Evolutionary conservation across 2,888 invertebrate species (phyloP).

Genomic region (Drosophila multiciliata): DNA sequence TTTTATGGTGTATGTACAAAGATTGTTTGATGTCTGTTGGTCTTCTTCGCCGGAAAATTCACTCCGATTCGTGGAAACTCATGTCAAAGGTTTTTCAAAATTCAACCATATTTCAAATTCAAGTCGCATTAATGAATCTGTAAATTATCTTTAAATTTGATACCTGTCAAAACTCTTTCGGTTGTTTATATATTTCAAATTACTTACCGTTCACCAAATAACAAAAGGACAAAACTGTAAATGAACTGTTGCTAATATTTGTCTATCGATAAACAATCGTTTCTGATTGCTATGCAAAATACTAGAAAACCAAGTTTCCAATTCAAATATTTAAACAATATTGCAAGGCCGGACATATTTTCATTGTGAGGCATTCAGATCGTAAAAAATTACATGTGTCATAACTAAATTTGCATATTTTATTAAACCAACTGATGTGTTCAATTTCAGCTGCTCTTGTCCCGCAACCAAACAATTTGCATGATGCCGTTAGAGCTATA

Average conservation of each 20-base stretch:
- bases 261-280: conserved; percentile 9
- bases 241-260: background rate
- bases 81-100: background rate
- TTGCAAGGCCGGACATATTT: conserved; percentile 30
- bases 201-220: background rate
- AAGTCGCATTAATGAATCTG: background rate
- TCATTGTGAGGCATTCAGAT: conserved; percentile 14
- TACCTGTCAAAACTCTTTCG: background rate
- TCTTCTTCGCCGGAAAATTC: background rate
- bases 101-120: background rate
- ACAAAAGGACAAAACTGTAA: background rate
- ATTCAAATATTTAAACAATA: conserved; percentile 20
- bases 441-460: conserved; percentile 30
- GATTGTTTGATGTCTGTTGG: background rate
- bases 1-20: background rate
- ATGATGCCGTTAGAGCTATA: conserved; percentile 57
- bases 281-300: background rate
- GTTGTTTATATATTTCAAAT: background rate
- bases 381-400: conserved; percentile 39
- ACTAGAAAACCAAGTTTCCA: background rate
- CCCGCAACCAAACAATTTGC: conserved; percentile 38
- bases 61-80: background rate
- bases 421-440: conserved; percentile 58
- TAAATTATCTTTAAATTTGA: background rate
- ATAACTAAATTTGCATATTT: conserved; percentile 58